Conservation (phyloP, 2,113 vertebrate species). For the Nesogale talazaci region DNA sequence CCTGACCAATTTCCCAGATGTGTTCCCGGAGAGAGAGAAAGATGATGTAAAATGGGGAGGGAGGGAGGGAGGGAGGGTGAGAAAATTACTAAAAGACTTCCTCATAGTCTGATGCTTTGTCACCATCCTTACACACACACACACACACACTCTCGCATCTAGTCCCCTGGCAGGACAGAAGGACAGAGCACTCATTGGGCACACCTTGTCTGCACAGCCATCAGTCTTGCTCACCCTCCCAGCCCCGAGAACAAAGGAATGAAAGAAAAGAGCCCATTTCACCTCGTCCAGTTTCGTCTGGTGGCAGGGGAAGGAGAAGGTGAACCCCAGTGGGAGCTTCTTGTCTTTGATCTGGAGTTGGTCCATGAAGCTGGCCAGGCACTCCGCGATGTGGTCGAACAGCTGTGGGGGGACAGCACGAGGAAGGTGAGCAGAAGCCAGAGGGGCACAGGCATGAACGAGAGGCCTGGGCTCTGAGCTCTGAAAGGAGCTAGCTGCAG, state of each 20-base stretch:
- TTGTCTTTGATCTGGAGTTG: constrained; percentile 95
- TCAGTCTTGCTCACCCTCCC: not conserved
- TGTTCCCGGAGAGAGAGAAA: not conserved
- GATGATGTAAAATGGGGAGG: not conserved
- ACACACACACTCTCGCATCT: not conserved
- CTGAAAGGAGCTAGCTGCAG: not conserved
- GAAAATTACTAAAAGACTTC: not conserved
- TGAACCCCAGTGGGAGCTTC: constrained; percentile 97
- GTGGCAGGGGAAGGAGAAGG: constrained; percentile 96
- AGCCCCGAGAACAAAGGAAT: not conserved
- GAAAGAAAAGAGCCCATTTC: constrained; percentile 62
- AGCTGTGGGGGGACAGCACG: constrained; percentile 85
- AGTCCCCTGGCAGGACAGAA: not conserved
- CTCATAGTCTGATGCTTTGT: not conserved
- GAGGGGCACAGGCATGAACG: not conserved
- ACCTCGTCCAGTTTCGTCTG: constrained; percentile 98
- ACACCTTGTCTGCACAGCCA: not conserved
- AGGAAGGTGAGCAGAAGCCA: not conserved
- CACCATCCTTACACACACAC: not conserved
- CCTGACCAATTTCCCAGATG: not conserved
- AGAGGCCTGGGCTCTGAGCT: not conserved
- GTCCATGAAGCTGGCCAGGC: constrained; percentile 95
- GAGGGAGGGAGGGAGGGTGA: not conserved
- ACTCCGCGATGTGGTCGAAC: constrained; percentile 97
- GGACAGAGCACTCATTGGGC: not conserved